phyloP scores from a whole-genome alignment of 1,140 invertebrate genomes.

The Matsumurasca onukii region DNA sequence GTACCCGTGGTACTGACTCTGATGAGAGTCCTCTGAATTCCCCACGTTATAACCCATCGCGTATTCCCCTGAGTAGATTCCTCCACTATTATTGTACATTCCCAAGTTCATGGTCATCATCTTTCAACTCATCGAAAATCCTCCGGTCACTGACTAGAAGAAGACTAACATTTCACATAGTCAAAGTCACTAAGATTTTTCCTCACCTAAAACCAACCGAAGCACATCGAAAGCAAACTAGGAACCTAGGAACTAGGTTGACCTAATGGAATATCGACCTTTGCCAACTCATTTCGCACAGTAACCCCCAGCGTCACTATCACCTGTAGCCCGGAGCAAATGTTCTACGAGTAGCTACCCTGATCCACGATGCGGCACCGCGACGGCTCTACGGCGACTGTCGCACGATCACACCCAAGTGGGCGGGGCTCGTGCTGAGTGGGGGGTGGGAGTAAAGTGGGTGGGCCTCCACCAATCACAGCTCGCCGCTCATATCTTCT shows the following conservation, averaged over 20 bases:
- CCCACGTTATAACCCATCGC: conserved; percentile 16
- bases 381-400: conserved; percentile 11
- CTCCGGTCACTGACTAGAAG: neutral
- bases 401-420: neutral
- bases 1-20: conserved; percentile 24
- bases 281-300: too few species aligned
- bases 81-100: conserved; percentile 33
- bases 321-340: too few species aligned
- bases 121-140: conserved; percentile 27
- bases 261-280: too few species aligned
- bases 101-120: conserved; percentile 39
- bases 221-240: too few species aligned
- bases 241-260: too few species aligned
- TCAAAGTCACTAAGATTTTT: too few species aligned
- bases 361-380: conserved; percentile 4
- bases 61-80: conserved; percentile 20
- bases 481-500: conserved; percentile 32
- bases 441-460: too few species aligned
- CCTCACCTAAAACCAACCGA: too few species aligned
- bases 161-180: neutral
- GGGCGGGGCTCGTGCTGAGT: conserved; percentile 14
- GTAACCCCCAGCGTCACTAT: too few species aligned
- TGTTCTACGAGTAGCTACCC: too few species aligned
- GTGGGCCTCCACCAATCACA: conserved; percentile 33
- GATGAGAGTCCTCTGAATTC: conserved; percentile 15